Evolutionary conservation across 2,113 vertebrate species (phyloP), one percentile per base, ranked within the genome.

Genomic region (Misgurnus mizolepis): DNA sequence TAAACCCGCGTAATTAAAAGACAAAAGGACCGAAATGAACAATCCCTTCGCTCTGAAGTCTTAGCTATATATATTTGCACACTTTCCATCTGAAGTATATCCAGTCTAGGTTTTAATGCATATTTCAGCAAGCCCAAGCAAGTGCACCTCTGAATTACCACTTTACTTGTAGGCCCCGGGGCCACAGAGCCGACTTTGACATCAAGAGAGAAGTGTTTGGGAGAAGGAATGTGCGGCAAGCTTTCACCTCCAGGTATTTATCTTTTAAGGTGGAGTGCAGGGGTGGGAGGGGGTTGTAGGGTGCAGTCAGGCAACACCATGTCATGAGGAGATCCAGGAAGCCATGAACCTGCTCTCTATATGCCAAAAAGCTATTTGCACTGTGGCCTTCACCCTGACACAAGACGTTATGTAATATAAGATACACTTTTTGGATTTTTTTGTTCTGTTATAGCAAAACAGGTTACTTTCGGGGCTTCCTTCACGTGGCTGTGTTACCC

Each of bases 121-220:
- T 98, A 97, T 94, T 97, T 98, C 90, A 90, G 94, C 97, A 96
- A 95, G 97, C 93, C 96, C 85, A 91, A 90, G 95, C 97, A 98
- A 93, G 94, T 69, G 92, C 92, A 88, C 93, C 89, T 87, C 92
- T 95, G 93, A 95, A 95, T 95, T 95, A 96, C 92, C 94, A 94
- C 94, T 92, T 92, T 92, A 92, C 92, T 91, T 80, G 89, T 88
- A 88, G 88, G 91, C 96, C 96, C 96, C 85, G 90, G 77, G 95
- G 96, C 95, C 94, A 95, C 92, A 92, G 91, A 95, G 95, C 93
- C 89, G 93, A 95, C 95, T 95, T 95, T 93, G 92, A 94, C 94
- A 96, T 94, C 94, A 93, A 96, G 90, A 92, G 93, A 90, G 93
- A 93, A 94, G 82, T 94, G 93, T 96, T 97, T 92, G 83, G 90